These are phyloP conservation scores for Hemithea aestivaria DNA, from an alignment of 2,888 invertebrate species.

Conservation along the genomic window DNA sequence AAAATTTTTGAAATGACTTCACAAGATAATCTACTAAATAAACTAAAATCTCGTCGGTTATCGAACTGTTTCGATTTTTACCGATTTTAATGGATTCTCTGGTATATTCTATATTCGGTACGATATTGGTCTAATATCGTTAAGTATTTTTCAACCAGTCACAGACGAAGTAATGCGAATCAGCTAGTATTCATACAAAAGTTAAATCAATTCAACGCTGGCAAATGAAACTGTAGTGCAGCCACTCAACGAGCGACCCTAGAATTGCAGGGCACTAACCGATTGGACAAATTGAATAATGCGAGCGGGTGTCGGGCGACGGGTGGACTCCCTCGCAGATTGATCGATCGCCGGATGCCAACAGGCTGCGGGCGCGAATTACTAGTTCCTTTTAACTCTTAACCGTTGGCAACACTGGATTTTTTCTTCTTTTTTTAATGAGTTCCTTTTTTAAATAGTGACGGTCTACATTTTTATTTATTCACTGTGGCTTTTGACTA, in stretches of 20 bases:
- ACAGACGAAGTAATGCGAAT: too few relatives aligned
- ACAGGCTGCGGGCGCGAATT: constrained; percentile 37
- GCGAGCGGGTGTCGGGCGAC: constrained; percentile 21
- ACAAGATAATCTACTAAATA: too few relatives aligned
- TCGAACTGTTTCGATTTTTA: too few relatives aligned
- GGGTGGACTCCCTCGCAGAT: constrained; percentile 47
- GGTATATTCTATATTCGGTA: too few relatives aligned
- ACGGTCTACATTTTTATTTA: background rate
- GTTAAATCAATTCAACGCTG: constrained; percentile 3
- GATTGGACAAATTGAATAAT: constrained; percentile 60
- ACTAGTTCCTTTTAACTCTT: constrained; percentile 40
- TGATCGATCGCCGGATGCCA: constrained; percentile 66
- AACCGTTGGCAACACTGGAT: constrained; percentile 27
- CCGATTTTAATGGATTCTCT: too few relatives aligned
- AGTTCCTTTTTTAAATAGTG: constrained; percentile 5
- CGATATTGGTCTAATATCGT: too few relatives aligned
- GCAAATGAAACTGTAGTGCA: constrained; percentile 20
- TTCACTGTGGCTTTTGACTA: too few relatives aligned
- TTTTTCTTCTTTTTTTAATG: constrained; percentile 3
- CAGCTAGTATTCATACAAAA: background rate
- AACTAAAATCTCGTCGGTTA: too few relatives aligned
- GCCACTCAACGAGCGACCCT: constrained; percentile 36
- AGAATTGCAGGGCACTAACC: constrained; percentile 53
- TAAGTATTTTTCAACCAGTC: too few relatives aligned
- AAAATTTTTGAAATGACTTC: too few relatives aligned